Conservation (phyloP, 1,140 invertebrate genomes). For the Trissolcus basalis region DNA sequence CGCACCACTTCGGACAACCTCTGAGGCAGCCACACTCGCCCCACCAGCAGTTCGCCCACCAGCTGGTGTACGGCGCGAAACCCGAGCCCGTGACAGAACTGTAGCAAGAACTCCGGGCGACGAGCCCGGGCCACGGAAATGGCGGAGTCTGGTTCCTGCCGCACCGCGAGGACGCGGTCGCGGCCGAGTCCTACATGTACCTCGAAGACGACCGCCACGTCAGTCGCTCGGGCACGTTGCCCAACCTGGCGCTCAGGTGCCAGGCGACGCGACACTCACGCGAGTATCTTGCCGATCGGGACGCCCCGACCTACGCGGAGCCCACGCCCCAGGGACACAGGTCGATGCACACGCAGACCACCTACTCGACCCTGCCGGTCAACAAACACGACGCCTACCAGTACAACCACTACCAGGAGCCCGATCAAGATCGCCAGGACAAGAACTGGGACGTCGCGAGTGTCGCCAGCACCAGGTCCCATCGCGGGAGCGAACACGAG, state of each 20-base stretch:
- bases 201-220: constrained; percentile 80
- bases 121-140: constrained; percentile 79
- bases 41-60: constrained; percentile 74
- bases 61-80: constrained; percentile 79
- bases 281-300: constrained; percentile 14
- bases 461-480: constrained; percentile 33
- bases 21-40: constrained; percentile 68
- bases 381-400: constrained; percentile 56
- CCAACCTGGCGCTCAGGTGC: constrained; percentile 63
- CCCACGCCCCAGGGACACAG: constrained; percentile 29
- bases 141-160: constrained; percentile 76
- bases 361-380: constrained; percentile 51
- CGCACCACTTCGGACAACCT: constrained; percentile 58
- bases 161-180: constrained; percentile 79
- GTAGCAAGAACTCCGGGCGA: constrained; percentile 92
- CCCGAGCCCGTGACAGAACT: constrained; percentile 92
- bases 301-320: constrained; percentile 40
- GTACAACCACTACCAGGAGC: constrained; percentile 57
- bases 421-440: constrained; percentile 35
- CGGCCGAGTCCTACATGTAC: constrained; percentile 85
- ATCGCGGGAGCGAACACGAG: constrained; percentile 38
- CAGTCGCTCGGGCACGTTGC: constrained; percentile 73
- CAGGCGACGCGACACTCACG: constrained; percentile 33
- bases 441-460: constrained; percentile 55
- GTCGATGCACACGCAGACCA: constrained; percentile 51